A percentile compares a stretch with the other conserved stretches of the same genome.
Conservation (phyloP, 30 jellyfish, hydroid and myxozoan genomes). For the Turritopsis rubra region DNA sequence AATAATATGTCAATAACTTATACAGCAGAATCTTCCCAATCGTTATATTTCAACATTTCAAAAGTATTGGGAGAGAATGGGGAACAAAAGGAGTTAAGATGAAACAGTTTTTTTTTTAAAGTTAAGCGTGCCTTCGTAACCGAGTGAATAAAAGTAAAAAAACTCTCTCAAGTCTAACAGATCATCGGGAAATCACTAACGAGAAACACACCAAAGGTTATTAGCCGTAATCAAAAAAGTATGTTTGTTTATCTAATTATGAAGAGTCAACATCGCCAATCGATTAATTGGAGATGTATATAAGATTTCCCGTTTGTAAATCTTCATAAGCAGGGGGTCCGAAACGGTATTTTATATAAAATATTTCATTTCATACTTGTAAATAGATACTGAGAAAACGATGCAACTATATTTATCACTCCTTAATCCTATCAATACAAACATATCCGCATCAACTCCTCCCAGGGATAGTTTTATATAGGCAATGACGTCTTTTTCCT, state of each 20-base stretch:
- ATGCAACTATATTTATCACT: not conserved
- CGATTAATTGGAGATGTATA: not conserved
- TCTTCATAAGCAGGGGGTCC: not conserved
- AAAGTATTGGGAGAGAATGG: no score
- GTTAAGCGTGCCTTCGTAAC: no score
- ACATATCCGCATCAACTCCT: not conserved
- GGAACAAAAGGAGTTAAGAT: no score
- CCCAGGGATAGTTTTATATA: not conserved
- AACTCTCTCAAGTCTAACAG: no score
- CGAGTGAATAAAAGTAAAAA: no score
- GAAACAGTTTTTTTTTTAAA: no score
- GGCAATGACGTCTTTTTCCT: not conserved
- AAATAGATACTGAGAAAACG: not conserved
- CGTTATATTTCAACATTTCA: no score
- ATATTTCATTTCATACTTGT: not conserved
- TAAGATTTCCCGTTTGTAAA: not conserved
- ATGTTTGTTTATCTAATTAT: not conserved
- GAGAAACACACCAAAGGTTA: not conserved
- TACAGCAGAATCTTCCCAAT: no score
- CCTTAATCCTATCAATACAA: not conserved
- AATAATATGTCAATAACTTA: no score
- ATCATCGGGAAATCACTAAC: no score
- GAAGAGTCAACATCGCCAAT: not conserved
- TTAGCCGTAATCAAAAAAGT: not conserved
- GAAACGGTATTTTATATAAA: not conserved